These are phyloP conservation scores for Propithecus coquereli DNA, from an alignment of 2,113 vertebrate species.

Conservation along the genomic window DNA sequence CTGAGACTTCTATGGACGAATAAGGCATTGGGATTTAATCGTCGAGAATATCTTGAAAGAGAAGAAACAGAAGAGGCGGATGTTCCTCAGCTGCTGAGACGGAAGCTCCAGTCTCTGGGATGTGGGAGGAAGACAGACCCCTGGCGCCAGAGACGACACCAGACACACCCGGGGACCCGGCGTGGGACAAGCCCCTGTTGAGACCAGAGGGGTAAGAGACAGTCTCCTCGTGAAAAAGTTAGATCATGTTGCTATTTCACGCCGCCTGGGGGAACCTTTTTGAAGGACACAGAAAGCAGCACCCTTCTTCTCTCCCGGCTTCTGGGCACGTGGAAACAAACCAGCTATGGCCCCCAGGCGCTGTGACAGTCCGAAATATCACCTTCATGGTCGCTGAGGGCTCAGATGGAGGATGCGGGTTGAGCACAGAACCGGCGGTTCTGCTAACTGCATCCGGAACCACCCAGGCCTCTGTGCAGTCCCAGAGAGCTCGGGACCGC, in stretches of 20 bases:
- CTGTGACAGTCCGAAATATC: not conserved
- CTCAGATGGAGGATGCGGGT: rapidly evolving
- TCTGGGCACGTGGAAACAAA: no score
- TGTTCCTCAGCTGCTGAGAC: rapidly evolving
- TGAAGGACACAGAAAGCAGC: not conserved
- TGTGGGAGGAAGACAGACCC: not conserved
- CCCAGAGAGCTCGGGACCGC: not conserved
- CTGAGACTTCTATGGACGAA: no score
- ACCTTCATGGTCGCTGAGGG: not conserved
- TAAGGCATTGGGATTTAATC: not conserved
- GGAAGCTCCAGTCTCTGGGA: not conserved
- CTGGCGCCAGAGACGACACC: no score
- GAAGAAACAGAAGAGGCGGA: not conserved
- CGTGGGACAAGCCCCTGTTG: rapidly evolving
- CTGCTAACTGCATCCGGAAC: not conserved
- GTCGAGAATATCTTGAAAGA: not conserved
- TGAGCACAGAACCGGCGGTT: rapidly evolving
- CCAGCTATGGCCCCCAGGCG: rapidly evolving
- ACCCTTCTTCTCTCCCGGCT: not conserved
- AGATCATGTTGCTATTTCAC: rapidly evolving
- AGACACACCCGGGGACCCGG: not conserved
- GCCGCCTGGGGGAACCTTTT: not conserved
- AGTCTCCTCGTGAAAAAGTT: rapidly evolving
- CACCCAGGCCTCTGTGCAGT: rapidly evolving
- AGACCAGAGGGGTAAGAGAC: rapidly evolving